Base-by-base conservation (phyloP, 2,888 invertebrate species). In the Plagodis dolabraria region DNA sequence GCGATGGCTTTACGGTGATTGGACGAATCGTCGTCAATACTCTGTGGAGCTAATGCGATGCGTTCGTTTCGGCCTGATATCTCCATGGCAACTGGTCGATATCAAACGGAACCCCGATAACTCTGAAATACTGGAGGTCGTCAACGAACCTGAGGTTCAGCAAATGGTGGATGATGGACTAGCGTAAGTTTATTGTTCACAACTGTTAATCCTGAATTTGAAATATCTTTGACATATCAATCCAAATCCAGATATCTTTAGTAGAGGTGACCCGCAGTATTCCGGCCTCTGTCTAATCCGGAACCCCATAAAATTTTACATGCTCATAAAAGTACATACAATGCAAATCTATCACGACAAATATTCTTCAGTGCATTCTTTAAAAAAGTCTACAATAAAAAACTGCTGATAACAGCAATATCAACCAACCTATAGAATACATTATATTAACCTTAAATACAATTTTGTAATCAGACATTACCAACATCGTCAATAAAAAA, bases 91-190 rank as follows among this genome's bases (percentile, higher is more conserved):
- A 74, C 91, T 97, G 35, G 95, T 97, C 0, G 96, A 96, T 64
- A 95, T 97, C 48, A 95, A 96, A 69, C 92, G 96, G 33, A 96
- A 96, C 77, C 95, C 95, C 0, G 95, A 96, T 74, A 95, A 95
- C 74, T 94, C 94, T 0, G 96, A 96, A 74, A 95, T 97, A 67
- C 88, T 95, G 69, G 95, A 95, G 63, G 89, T 97, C 8, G 94
- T 95, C 57, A 94, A 94, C 56, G 94, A 95, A 68, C 88, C 95
- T 0, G 95, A 94, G 65, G 94, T 97, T 12, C 95, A 95, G 72
- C 95, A 96, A 76, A 95, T 96, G 94, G 95, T 97, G 12, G 96
- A 97, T 73, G 96, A 97, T 76, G 97, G 96, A 33, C 91, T 97
- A 34, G 95, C 96, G 96, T 96, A 85, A 93, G 95, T 90, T 71